Evolutionary conservation across 2,113 vertebrate species (phyloP), one percentile per base, ranked within the genome.

Genomic region (Prolemur simus): DNA sequence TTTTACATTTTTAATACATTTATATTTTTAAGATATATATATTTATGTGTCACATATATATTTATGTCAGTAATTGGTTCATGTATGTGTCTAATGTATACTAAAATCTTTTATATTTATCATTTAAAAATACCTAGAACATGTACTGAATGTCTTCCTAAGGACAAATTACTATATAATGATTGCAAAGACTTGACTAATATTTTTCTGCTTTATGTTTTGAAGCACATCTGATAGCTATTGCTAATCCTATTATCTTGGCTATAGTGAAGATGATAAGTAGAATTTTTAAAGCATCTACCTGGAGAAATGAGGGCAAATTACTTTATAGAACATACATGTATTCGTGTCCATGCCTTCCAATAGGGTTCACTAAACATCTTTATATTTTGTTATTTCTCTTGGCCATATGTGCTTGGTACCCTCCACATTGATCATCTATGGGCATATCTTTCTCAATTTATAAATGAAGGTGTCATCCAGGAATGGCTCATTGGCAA

Each of bases 361-460:
- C 37, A 54, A 7, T 23, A 83, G 6, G 25, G 60, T 88, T 87
- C 71, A 64, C 11, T 39, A 32, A 90, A 11, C 86, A 54, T 84
- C 45, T 88, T 89, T 29, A 27, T 54, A 42, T 82, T 90, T 71
- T 71, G 56, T 88, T 93, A 86, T 89, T 97, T 91, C 69, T 96
- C 77, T 83, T 80, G 69, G 42, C 37, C 42, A 21, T 68, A 29
- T 87, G 63, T 91, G 10, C 74, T 87, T 49, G 78, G 37, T 0
- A n/a, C 18, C 87, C 14, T 81, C 42, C 3, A 42, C 1, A 18
- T 73, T 81, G 77, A 92, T 82, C n/a, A n/a, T 76, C 95, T 77
- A 56, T 42, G 2, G 68, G n/a, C 25, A 20, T 78, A 52, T 86
- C 25, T 82, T 45, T 76, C 91, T 95, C n/a, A 20, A 17, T 69